phyloP scores from a whole-genome alignment of 2,797 vertebrate genomes.

The Alfaro cultratus region DNA sequence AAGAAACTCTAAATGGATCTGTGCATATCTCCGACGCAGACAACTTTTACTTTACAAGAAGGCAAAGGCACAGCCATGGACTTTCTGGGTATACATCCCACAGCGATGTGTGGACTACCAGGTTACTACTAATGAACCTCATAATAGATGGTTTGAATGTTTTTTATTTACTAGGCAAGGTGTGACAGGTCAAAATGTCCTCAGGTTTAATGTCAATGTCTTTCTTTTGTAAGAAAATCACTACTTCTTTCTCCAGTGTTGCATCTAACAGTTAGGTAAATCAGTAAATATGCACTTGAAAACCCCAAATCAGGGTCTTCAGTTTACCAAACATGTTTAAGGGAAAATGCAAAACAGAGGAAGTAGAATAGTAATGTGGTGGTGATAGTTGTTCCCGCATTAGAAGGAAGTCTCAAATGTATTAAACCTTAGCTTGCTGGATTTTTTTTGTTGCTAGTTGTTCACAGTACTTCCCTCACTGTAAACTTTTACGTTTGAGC shows the following conservation, averaged over 20 bases:
- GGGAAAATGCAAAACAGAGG: neutral
- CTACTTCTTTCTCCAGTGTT: too few relatives aligned
- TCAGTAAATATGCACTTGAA: neutral
- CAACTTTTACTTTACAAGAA: slow-evolving; percentile 27
- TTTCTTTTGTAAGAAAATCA: too few relatives aligned
- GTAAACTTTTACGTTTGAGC: neutral
- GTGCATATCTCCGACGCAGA: slow-evolving; percentile 10
- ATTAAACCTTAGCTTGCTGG: neutral
- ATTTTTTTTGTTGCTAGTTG: neutral
- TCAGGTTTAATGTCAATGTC: too few relatives aligned
- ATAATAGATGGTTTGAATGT: too few relatives aligned
- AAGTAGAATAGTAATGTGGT: neutral
- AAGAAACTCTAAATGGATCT: slow-evolving; percentile 14
- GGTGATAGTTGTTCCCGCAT: neutral
- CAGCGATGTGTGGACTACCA: neutral
- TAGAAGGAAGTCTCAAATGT: neutral
- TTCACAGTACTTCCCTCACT: neutral
- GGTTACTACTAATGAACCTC: too few relatives aligned
- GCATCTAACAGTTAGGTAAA: neutral
- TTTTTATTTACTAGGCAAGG: too few relatives aligned
- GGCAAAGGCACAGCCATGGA: slow-evolving; percentile 26
- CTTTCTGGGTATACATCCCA: slow-evolving; percentile 23
- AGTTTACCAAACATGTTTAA: neutral
- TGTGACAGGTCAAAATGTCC: too few relatives aligned
- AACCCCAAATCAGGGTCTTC: neutral